A percentile compares a stretch with the other conserved stretches of the same genome.
These are phyloP conservation scores for Emydura subglobosa DNA, from an alignment of 2,113 vertebrate genomes.

Conservation along the genomic window DNA sequence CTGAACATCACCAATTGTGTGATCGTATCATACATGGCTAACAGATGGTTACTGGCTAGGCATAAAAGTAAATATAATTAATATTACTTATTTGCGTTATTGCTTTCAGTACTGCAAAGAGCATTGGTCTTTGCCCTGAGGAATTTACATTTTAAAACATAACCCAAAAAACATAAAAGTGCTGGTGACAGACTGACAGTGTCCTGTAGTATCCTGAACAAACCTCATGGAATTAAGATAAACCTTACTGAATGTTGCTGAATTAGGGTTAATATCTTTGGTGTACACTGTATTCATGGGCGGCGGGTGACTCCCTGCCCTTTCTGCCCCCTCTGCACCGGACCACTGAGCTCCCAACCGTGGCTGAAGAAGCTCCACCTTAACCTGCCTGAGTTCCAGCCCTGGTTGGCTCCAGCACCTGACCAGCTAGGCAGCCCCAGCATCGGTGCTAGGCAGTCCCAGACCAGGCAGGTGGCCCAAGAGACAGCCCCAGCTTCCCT, in stretches of 20 bases:
- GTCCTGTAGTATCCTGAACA: background rate
- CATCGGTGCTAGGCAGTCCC: too few species aligned
- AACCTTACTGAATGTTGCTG: background rate
- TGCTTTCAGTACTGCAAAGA: background rate
- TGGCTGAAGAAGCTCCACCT: too few species aligned
- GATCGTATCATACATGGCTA: background rate
- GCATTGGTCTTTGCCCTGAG: background rate
- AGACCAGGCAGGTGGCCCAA: too few species aligned
- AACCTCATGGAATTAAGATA: background rate
- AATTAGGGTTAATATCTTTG: background rate
- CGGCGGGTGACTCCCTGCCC: too few species aligned
- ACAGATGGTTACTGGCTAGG: too few species aligned
- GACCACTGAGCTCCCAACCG: too few species aligned
- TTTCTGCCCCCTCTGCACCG: too few species aligned
- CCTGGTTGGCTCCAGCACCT: too few species aligned
- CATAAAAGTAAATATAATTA: background rate
- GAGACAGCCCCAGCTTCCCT: too few species aligned
- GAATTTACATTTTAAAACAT: background rate
- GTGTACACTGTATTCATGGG: background rate
- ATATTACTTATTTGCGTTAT: background rate
- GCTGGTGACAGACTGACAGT: background rate
- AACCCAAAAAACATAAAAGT: accelerated
- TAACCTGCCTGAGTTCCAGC: too few species aligned
- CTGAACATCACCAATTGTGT: background rate
- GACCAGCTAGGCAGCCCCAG: too few species aligned